phyloP scores from a whole-genome alignment of 2,888 invertebrate species.

The Leptopilina drosophilae region DNA sequence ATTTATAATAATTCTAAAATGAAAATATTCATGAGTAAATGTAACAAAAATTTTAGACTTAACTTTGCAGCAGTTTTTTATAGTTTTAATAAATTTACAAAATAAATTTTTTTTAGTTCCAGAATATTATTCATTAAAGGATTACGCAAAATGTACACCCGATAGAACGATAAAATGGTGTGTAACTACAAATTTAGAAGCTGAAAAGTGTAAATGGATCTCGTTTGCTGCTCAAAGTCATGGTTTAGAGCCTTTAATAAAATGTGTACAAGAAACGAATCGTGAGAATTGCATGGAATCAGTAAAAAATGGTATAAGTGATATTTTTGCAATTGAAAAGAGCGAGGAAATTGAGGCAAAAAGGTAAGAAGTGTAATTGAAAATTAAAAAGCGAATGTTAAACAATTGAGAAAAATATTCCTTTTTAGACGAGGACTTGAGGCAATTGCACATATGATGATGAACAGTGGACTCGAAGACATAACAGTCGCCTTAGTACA shows the following conservation, averaged over 20 bases:
- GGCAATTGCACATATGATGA: conserved; percentile 82
- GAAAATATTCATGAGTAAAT: too few species aligned
- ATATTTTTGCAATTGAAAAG: conserved; percentile 85
- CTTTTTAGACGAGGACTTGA: conserved; percentile 69
- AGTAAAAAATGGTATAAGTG: conserved; percentile 81
- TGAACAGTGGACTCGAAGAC: conserved; percentile 80
- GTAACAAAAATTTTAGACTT: too few species aligned
- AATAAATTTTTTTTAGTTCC: conserved; percentile 62
- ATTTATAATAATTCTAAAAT: too few species aligned
- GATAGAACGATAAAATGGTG: conserved; percentile 78
- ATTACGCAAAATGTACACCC: conserved; percentile 68
- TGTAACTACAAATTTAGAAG: conserved; percentile 83
- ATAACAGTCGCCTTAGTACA: conserved; percentile 84
- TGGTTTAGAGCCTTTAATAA: conserved; percentile 88
- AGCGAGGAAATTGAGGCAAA: conserved; percentile 85
- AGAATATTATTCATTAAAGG: conserved; percentile 72
- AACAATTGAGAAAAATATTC: neutral
- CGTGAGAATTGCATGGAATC: conserved; percentile 84
- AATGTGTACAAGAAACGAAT: conserved; percentile 83
- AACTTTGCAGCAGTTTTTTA: too few species aligned
- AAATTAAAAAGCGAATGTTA: neutral
- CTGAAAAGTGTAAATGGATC: conserved; percentile 88
- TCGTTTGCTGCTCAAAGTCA: conserved; percentile 86
- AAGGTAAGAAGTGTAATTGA: conserved; percentile 77
- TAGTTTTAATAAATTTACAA: neutral